Evolutionary conservation across 2,797 vertebrate species (phyloP).

Genomic region (Australoheros facetus): DNA sequence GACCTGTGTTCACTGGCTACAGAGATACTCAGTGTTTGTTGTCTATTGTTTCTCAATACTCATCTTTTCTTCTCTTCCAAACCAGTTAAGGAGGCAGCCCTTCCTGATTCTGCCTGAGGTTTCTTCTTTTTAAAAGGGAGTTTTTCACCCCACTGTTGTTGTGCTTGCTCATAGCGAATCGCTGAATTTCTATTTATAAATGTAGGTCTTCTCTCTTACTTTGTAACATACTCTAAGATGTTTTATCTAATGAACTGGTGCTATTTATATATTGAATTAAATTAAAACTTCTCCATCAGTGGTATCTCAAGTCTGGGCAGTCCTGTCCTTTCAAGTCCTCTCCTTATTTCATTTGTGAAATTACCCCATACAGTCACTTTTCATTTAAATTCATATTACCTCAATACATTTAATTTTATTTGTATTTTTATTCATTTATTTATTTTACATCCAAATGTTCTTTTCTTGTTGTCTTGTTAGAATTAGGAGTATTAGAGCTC

Average conservation of each 20-base stretch:
- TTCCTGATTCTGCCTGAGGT: neutral
- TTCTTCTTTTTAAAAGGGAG: neutral
- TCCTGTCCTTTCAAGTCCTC: too few relatives aligned
- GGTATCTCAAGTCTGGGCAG: too few relatives aligned
- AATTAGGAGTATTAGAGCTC: too few relatives aligned
- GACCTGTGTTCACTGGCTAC: neutral
- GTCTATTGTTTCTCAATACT: neutral
- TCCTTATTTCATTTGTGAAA: too few relatives aligned
- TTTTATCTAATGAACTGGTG: neutral
- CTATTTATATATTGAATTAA: neutral
- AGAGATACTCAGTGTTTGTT: neutral
- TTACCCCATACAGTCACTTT: too few relatives aligned
- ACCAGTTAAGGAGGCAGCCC: neutral
- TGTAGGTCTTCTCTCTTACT: neutral
- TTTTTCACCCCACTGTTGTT: neutral
- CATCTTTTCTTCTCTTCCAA: neutral
- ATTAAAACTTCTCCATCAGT: neutral
- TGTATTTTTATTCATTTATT: neutral
- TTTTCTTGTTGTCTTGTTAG: neutral
- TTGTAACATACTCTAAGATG: neutral
- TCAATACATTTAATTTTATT: neutral
- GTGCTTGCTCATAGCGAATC: neutral
- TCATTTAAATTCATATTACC: too few relatives aligned
- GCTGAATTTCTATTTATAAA: rapidly evolving
- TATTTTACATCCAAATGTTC: too few relatives aligned